phyloP scores from a whole-genome alignment of 2,888 invertebrate genomes.

The Eucera pruinosa region DNA sequence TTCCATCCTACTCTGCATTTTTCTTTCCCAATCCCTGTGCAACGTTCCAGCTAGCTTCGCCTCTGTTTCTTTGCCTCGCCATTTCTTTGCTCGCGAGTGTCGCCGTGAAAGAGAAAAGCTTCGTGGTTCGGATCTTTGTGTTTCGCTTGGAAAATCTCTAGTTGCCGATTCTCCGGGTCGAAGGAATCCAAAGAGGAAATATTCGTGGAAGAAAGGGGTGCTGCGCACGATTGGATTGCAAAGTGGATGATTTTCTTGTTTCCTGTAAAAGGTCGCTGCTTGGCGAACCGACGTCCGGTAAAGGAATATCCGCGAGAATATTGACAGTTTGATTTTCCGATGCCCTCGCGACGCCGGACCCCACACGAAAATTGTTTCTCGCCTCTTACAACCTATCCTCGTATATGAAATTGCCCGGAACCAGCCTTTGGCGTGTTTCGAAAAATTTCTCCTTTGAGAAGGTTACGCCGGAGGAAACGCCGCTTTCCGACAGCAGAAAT shows the following conservation, averaged over 20 bases:
- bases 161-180: no score
- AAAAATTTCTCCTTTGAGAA: conserved; percentile 16
- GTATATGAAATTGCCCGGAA: not conserved
- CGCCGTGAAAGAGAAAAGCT: not conserved
- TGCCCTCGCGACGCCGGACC: not conserved
- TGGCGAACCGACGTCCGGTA: conserved; percentile 22
- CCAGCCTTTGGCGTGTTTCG: conserved; percentile 3
- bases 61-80: not conserved
- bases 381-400: no score
- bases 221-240: conserved; percentile 15
- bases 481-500: conserved; percentile 22
- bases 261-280: conserved; percentile 34
- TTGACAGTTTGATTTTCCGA: conserved; percentile 57
- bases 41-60: not conserved
- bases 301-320: conserved; percentile 44
- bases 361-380: conserved; percentile 12
- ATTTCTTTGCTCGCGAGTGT: no score
- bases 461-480: not conserved
- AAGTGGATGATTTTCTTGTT: conserved; percentile 57
- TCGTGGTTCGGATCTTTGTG: no score
- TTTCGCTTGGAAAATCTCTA: no score
- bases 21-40: not conserved
- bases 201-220: conserved; percentile 20
- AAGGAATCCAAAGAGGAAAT: no score
- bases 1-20: conserved; percentile 1